These are phyloP conservation scores for Cassiopea andromeda DNA, from an alignment of 30 jellyfish, hydroid and myxozoan species.

Conservation along the genomic window DNA sequence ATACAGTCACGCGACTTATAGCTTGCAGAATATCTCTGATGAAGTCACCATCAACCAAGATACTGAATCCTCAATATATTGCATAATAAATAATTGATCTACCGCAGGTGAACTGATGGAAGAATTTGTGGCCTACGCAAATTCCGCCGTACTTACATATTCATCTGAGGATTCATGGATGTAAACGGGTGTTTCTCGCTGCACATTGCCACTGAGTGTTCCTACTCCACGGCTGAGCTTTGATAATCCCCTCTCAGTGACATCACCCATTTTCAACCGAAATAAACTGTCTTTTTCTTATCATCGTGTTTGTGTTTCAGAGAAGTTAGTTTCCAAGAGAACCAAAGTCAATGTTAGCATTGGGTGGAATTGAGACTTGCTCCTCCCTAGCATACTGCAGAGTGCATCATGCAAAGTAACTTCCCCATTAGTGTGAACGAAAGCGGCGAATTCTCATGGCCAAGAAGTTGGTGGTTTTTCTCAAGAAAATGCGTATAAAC, in stretches of 20 bases:
- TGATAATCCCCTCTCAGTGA: slow-evolving; percentile 59
- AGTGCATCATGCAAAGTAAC: background rate
- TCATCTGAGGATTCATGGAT: slow-evolving; percentile 42
- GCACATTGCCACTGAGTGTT: slow-evolving; percentile 62
- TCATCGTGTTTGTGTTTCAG: slow-evolving; percentile 54
- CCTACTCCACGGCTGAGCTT: slow-evolving; percentile 75
- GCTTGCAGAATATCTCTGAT: too few relatives aligned
- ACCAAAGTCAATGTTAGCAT: slow-evolving; percentile 6
- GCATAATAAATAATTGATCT: background rate
- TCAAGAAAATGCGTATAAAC: too few relatives aligned
- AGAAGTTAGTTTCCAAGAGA: slow-evolving; percentile 47
- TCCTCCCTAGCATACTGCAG: too few relatives aligned
- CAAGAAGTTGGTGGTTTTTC: too few relatives aligned
- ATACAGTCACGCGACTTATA: background rate
- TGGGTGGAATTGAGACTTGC: slow-evolving; percentile 6
- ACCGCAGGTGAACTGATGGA: background rate
- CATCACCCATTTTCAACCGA: slow-evolving; percentile 55
- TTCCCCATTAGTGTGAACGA: background rate
- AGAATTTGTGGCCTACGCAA: background rate
- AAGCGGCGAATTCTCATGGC: too few relatives aligned
- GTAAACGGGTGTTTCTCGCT: slow-evolving; percentile 65
- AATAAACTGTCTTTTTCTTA: background rate
- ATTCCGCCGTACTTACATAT: slow-evolving; percentile 3
- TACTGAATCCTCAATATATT: background rate
- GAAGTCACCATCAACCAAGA: background rate